Percentiles rank a stretch among this genome's conserved stretches.
Conservation (phyloP, 2,797 vertebrate genomes). For the Phalanger gymnotis region DNA sequence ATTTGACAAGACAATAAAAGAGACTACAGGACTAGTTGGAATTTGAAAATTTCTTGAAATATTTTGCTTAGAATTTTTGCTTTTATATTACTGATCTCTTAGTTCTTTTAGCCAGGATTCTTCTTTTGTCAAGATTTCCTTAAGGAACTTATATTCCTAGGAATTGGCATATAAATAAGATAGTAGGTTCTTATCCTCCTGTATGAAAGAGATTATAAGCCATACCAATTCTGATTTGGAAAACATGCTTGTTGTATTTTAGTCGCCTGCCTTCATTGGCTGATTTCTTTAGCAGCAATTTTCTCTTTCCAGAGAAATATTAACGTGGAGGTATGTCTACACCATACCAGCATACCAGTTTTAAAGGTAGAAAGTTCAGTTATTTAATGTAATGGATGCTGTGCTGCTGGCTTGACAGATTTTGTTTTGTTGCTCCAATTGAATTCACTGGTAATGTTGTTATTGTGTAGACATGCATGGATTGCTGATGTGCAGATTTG, state of each 20-base stretch:
- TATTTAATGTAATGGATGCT: constrained; percentile 12
- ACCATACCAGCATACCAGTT: constrained; percentile 47
- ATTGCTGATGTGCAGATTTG: constrained; percentile 55
- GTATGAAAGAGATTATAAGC: constrained; percentile 41
- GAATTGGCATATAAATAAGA: background rate
- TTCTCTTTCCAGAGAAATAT: constrained; percentile 42
- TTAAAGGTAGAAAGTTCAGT: constrained; percentile 36
- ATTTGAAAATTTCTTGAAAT: background rate
- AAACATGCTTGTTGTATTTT: constrained; percentile 67
- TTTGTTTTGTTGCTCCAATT: background rate
- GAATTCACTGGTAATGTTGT: constrained; percentile 22
- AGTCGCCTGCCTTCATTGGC: constrained; percentile 30
- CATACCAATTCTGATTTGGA: constrained; percentile 73
- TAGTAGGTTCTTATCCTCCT: background rate
- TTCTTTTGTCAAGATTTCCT: background rate
- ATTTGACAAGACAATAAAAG: background rate
- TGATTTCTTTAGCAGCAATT: constrained; percentile 55
- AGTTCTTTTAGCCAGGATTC: background rate
- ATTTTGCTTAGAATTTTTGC: background rate
- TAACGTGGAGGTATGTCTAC: constrained; percentile 37
- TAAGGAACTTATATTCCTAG: background rate
- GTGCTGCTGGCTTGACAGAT: constrained; percentile 6
- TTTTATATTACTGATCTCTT: background rate
- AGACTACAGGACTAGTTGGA: background rate
- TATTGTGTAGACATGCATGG: background rate